Evolutionary conservation across 2,797 vertebrate genomes (phyloP).

Genomic region (Halcyon chelicuti): DNA sequence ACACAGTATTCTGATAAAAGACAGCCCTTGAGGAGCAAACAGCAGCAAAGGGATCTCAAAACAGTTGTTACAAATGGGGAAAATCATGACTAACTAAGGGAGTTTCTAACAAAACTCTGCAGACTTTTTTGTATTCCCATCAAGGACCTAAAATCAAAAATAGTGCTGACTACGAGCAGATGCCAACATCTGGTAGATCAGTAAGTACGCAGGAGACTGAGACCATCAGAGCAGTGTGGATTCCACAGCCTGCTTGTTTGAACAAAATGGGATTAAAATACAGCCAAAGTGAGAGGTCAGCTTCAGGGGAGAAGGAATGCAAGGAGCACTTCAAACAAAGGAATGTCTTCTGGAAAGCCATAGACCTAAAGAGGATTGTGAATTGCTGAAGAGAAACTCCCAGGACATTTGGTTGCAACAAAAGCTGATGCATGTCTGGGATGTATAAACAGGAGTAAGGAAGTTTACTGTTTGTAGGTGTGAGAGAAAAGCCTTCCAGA

Average conservation of each 20-base stretch:
- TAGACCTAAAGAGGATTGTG: background rate
- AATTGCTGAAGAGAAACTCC: slow-evolving; percentile 21
- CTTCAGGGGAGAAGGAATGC: slow-evolving; percentile 8
- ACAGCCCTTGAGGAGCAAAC: background rate
- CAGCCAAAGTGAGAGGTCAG: background rate
- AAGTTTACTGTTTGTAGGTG: slow-evolving; percentile 38
- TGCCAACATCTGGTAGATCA: slow-evolving; percentile 20
- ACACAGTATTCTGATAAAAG: background rate
- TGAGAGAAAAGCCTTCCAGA: slow-evolving; percentile 30
- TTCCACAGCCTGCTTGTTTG: slow-evolving; percentile 9
- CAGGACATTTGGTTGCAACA: background rate
- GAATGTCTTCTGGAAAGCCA: slow-evolving; percentile 55
- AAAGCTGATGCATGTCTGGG: slow-evolving; percentile 1
- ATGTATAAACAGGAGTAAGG: slow-evolving; percentile 24
- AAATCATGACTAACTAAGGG: background rate
- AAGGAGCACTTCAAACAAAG: slow-evolving; percentile 51
- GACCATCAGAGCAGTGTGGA: background rate
- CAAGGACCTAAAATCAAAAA: background rate
- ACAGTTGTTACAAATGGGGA: background rate
- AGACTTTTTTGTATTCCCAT: background rate
- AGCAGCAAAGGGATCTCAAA: background rate
- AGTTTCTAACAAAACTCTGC: background rate
- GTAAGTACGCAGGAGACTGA: background rate
- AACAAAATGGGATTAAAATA: slow-evolving; percentile 46
- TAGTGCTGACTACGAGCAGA: background rate